Percentiles rank a stretch among this genome's conserved stretches.
These are phyloP conservation scores for Scolopax bukidnonensis DNA, from an alignment of 2,797 vertebrate genomes.

Conservation along the genomic window DNA sequence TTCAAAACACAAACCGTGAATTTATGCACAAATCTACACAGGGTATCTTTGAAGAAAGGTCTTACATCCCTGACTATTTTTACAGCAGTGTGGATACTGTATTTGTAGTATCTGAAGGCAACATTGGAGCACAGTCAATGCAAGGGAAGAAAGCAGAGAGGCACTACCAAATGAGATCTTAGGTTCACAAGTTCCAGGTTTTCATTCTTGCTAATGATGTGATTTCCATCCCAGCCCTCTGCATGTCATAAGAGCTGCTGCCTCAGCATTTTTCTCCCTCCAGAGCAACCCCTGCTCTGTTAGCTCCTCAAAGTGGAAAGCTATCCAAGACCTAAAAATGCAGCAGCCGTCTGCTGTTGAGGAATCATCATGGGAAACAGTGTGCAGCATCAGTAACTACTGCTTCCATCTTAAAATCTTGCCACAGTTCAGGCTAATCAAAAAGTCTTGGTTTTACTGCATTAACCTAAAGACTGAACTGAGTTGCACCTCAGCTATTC, in stretches of 20 bases:
- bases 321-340: background rate
- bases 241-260: background rate
- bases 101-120: background rate
- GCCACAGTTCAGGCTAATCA: background rate
- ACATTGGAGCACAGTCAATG: background rate
- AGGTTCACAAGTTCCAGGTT: background rate
- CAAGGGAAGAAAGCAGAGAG: background rate
- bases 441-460: background rate
- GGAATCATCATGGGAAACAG: background rate
- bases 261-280: background rate
- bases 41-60: background rate
- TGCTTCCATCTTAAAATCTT: background rate
- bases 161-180: background rate
- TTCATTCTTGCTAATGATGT: background rate
- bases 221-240: background rate
- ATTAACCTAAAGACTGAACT: background rate
- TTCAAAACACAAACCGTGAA: background rate
- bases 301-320: background rate
- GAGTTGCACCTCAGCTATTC: background rate
- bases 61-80: background rate
- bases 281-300: background rate
- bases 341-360: background rate
- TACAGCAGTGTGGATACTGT: background rate
- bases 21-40: background rate
- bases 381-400: background rate